A percentile compares a stretch with the other conserved stretches of the same genome.
Conservation (phyloP, 1,140 invertebrate genomes). For the Agrilus planipennis region DNA sequence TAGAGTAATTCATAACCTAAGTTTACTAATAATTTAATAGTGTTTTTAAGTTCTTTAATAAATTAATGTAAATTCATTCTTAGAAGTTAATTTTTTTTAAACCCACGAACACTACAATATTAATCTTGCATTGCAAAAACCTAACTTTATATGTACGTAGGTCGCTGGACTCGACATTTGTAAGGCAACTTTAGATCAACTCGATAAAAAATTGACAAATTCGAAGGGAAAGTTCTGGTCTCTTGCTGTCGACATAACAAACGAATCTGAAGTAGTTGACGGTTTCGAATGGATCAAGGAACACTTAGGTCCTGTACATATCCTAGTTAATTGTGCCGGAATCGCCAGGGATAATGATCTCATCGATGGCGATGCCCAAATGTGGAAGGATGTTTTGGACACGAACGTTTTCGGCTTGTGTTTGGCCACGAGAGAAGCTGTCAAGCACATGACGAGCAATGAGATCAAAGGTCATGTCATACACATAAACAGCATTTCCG, state of each 20-base stretch:
- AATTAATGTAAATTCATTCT: no score
- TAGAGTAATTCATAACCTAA: no score
- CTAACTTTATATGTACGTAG: no score
- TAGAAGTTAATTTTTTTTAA: no score
- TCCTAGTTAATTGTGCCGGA: slow-evolving; percentile 65
- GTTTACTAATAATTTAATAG: no score
- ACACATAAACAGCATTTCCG: slow-evolving; percentile 23
- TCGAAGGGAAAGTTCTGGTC: neutral
- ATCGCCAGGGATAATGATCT: slow-evolving; percentile 26
- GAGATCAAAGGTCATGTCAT: slow-evolving; percentile 17
- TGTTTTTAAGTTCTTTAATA: no score
- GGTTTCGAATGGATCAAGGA: slow-evolving; percentile 51
- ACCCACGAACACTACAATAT: no score
- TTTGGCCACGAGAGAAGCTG: slow-evolving; percentile 10
- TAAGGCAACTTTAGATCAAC: slow-evolving; percentile 40
- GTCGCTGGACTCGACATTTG: slow-evolving; percentile 59
- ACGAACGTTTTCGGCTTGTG: slow-evolving; percentile 11
- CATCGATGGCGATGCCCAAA: slow-evolving; percentile 16
- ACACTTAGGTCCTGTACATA: slow-evolving; percentile 49
- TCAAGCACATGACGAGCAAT: slow-evolving; percentile 5
- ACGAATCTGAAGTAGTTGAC: slow-evolving; percentile 47
- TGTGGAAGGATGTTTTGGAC: slow-evolving; percentile 5
- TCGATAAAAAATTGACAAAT: slow-evolving; percentile 9
- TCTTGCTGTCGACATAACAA: slow-evolving; percentile 41
- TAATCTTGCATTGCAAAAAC: no score